phyloP scores from a whole-genome alignment of 2,888 invertebrate genomes.

The Andricus quercusramuli region DNA sequence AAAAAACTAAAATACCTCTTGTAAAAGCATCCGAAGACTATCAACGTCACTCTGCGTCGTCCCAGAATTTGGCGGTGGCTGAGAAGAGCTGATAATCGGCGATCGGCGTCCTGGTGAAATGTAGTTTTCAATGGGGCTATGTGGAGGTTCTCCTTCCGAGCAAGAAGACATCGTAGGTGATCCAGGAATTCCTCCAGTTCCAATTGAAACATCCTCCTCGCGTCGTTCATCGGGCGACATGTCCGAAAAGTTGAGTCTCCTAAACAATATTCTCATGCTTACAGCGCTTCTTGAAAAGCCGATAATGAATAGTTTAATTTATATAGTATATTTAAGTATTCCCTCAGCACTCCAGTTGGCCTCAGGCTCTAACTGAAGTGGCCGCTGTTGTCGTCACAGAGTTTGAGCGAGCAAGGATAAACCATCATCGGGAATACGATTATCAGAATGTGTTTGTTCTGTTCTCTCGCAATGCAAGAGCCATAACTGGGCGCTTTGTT shows the following conservation, averaged over 20 bases:
- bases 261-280: constrained; percentile 50
- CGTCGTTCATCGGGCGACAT: constrained; percentile 71
- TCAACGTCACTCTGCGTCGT: constrained; percentile 83
- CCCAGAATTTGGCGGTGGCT: constrained; percentile 78
- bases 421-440: constrained; percentile 66
- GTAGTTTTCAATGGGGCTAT: constrained; percentile 74
- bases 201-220: constrained; percentile 66
- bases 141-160: constrained; percentile 74
- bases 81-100: constrained; percentile 74
- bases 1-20: constrained; percentile 83
- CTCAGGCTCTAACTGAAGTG: constrained; percentile 64
- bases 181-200: constrained; percentile 70
- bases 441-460: constrained; percentile 16
- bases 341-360: constrained; percentile 69
- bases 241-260: constrained; percentile 74
- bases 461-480: constrained; percentile 9
- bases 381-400: constrained; percentile 67
- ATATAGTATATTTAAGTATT: constrained; percentile 43
- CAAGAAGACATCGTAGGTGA: constrained; percentile 76
- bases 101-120: constrained; percentile 71
- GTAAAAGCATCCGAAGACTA: constrained; percentile 86
- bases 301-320: neutral
- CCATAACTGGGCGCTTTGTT: constrained; percentile 9
- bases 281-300: neutral
- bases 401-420: constrained; percentile 70